Evolutionary conservation across 23 tunicate genomes (phyloP).

Genomic region (Styela clava): DNA sequence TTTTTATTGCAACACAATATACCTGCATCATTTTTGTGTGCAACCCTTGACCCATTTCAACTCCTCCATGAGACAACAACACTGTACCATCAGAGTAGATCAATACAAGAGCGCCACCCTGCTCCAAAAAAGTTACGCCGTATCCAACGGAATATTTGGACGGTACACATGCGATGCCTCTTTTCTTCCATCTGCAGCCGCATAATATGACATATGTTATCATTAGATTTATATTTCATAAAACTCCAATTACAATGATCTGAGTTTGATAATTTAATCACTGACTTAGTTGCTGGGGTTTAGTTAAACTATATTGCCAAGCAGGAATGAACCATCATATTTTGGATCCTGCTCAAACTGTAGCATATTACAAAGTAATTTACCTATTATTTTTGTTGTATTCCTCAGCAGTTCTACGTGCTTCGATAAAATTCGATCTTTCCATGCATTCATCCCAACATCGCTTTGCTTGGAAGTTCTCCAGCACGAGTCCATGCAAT

Average conservation of each 20-base stretch:
- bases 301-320: too few relatives aligned
- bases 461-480: slow-evolving; percentile 3
- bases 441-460: slow-evolving; percentile 43
- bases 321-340: too few relatives aligned
- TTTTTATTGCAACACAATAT: too few relatives aligned
- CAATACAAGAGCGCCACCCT: slow-evolving; percentile 88
- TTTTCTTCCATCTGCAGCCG: slow-evolving; percentile 47
- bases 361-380: slow-evolving; percentile 1
- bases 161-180: slow-evolving; percentile 42
- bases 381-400: slow-evolving; percentile 38
- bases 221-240: too few relatives aligned
- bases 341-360: too few relatives aligned
- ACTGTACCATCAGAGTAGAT: slow-evolving; percentile 84
- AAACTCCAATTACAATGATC: too few relatives aligned
- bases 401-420: slow-evolving; percentile 25
- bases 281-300: too few relatives aligned
- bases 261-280: too few relatives aligned
- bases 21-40: slow-evolving; percentile 96
- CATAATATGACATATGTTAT: too few relatives aligned
- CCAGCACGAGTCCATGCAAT: background rate
- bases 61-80: slow-evolving; percentile 84
- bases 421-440: background rate
- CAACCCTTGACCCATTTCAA: slow-evolving; percentile 97
- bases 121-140: slow-evolving; percentile 34
- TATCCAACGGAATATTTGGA: slow-evolving; percentile 38